A percentile compares a stretch with the other conserved stretches of the same genome.
These are phyloP conservation scores for Stictocephala bisonia DNA, from an alignment of 2,888 invertebrate genomes.

Conservation along the genomic window DNA sequence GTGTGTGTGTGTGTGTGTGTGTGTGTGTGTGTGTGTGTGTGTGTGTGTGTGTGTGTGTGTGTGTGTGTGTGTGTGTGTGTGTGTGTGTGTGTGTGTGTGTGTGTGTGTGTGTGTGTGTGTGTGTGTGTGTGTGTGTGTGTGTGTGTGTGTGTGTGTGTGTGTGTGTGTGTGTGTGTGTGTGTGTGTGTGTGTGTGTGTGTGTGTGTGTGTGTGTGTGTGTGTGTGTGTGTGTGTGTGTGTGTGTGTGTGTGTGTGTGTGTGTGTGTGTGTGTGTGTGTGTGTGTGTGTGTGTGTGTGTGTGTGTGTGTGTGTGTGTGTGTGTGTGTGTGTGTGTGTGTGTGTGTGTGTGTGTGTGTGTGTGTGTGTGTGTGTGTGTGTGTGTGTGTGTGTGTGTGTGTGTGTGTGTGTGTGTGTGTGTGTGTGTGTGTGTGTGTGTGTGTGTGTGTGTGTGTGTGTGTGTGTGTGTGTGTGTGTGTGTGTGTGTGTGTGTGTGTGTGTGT, in stretches of 20 bases:
- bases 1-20: neutral
- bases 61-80: neutral
- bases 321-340: neutral
- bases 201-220: neutral
- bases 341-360: neutral
- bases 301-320: neutral
- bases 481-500: slow-evolving; percentile 7
- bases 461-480: slow-evolving; percentile 7
- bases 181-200: neutral
- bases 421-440: slow-evolving; percentile 7
- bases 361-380: neutral
- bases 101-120: neutral
- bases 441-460: slow-evolving; percentile 7
- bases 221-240: neutral
- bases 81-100: neutral
- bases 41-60: neutral
- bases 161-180: neutral
- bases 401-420: slow-evolving; percentile 3
- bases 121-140: neutral
- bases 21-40: neutral
- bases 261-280: neutral
- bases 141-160: neutral
- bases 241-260: neutral
- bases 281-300: neutral
- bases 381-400: neutral